Evolutionary conservation across 64 coral and sea anemone genomes (phyloP).

Genomic region (Orbicella faveolata): DNA sequence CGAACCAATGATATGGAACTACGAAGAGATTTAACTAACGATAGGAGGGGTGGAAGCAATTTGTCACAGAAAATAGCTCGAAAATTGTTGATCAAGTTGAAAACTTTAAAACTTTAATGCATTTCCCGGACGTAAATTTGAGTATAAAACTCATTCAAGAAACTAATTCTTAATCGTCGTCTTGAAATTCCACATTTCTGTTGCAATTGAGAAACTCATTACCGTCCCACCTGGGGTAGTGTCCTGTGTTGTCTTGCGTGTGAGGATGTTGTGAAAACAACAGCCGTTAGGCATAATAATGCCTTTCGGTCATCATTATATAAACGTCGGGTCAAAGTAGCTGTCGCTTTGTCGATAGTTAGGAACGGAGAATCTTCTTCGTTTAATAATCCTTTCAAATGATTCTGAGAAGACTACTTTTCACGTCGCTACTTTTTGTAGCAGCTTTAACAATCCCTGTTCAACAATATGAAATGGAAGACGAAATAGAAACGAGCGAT

Average conservation of each 20-base stretch:
- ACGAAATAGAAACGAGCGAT: slow-evolving; percentile 17
- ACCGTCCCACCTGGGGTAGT: not conserved
- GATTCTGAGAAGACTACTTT: slow-evolving; percentile 49
- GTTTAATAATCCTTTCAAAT: slow-evolving; percentile 3
- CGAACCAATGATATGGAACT: not conserved
- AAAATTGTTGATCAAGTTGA: not conserved
- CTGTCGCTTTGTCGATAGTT: not conserved
- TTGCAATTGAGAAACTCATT: not conserved
- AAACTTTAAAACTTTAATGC: not conserved
- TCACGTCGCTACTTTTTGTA: slow-evolving; percentile 43
- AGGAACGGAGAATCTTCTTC: not conserved
- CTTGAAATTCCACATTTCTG: no score
- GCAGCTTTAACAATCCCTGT: slow-evolving; percentile 27
- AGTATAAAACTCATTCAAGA: not conserved
- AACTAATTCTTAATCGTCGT: not conserved
- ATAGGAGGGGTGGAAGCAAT: not conserved
- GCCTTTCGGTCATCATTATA: not conserved
- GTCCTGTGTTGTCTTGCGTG: not conserved
- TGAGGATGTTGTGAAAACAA: slow-evolving; percentile 1
- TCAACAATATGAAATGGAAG: slow-evolving; percentile 15
- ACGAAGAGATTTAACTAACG: not conserved
- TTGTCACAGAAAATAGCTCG: not conserved
- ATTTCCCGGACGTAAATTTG: not conserved
- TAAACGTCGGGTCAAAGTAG: not conserved
- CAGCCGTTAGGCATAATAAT: slow-evolving; percentile 6